Evolutionary conservation across 2,888 invertebrate species (phyloP), one percentile per base, ranked within the genome.

Genomic region (Spicauda simplicius): DNA sequence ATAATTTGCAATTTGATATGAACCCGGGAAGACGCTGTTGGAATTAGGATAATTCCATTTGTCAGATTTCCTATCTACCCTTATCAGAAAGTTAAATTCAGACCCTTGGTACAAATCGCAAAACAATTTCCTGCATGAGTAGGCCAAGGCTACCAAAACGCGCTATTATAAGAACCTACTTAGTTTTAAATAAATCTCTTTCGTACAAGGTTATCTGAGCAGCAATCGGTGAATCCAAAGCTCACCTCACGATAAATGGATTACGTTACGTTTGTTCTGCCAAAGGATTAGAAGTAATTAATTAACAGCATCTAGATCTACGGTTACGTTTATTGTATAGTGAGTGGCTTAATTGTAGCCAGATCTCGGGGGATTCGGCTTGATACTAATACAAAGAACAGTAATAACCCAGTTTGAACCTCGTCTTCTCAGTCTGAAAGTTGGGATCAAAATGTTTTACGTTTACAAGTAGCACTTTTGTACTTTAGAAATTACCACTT

Each of bases 241-340:
- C 56, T 56, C 52, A 61, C 52, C 20, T 56, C 45, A 14, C 50
- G 50, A 56, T 67, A 61, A 61, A 48, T 52, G 55, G 56, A 67
- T 61, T 65, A 58, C 48, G 59, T 65, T 60, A 66, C 60, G 55
- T 55, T 60, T 66, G 48, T 54, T 55, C 50, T 60, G 54, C 66
- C 66, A 66, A 66, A 66, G 66, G 60, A 66, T 66, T 66, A 66
- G 12, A 20, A 55, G 55, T 66, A 48, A 66, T 60, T 65, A 65
- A 65, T 65, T 54, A 65, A 30, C 48, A 53, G 45, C 54, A 50
- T 62, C 54, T 50, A 50, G 50, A 50, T 50, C 50, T 50, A n/a
- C 45, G 45, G n/a, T 45, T 18, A 50, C 18, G 18, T 50, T 18
- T 50, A 50, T 18, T 50, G 18, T 18, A 16, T 50, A 18, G n/a